Percentiles rank a stretch among this genome's conserved stretches.
phyloP scores from a whole-genome alignment of 2,113 vertebrate genomes.

The Caloenas nicobarica region DNA sequence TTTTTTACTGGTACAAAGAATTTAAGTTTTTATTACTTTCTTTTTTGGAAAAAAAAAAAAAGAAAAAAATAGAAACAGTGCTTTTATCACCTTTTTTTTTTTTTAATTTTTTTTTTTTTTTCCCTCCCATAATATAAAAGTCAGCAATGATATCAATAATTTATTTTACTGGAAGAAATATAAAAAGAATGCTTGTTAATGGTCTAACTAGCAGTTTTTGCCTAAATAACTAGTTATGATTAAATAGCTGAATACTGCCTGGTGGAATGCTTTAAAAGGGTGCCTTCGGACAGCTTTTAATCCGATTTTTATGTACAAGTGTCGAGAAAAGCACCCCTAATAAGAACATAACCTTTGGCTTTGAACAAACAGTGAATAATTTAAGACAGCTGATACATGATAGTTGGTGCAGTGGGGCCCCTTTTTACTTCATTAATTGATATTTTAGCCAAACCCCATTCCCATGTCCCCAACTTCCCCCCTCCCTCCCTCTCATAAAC shows the following conservation, averaged over 20 bases:
- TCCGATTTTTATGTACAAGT: conserved; percentile 78
- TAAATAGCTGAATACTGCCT: conserved; percentile 85
- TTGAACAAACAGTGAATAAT: conserved; percentile 83
- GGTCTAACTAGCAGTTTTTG: conserved; percentile 84
- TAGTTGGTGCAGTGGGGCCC: conserved; percentile 80
- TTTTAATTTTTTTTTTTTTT: conserved; percentile 77
- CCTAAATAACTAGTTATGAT: conserved; percentile 83
- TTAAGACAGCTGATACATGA: conserved; percentile 79
- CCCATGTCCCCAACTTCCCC: conserved; percentile 53
- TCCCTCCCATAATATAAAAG: conserved; percentile 94
- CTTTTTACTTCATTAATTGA: conserved; percentile 75
- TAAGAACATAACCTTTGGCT: conserved; percentile 90
- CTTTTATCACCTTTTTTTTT: conserved; percentile 79
- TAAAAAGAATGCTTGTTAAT: conserved; percentile 90
- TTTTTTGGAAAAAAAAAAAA: conserved; percentile 83
- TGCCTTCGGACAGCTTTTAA: conserved; percentile 76
- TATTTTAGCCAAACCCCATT: conserved; percentile 70
- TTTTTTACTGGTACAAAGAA: conserved; percentile 84
- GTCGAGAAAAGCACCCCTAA: conserved; percentile 70
- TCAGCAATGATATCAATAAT: conserved; percentile 94
- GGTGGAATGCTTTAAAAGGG: conserved; percentile 81
- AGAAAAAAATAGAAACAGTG: conserved; percentile 92
- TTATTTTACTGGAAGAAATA: conserved; percentile 94
- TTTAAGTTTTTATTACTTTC: conserved; percentile 86
- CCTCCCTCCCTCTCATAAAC: conserved; percentile 70